A percentile compares a stretch with the other conserved stretches of the same genome.
Conservation (phyloP, 2,888 invertebrate species). For the Ennomos fuscantarius region DNA sequence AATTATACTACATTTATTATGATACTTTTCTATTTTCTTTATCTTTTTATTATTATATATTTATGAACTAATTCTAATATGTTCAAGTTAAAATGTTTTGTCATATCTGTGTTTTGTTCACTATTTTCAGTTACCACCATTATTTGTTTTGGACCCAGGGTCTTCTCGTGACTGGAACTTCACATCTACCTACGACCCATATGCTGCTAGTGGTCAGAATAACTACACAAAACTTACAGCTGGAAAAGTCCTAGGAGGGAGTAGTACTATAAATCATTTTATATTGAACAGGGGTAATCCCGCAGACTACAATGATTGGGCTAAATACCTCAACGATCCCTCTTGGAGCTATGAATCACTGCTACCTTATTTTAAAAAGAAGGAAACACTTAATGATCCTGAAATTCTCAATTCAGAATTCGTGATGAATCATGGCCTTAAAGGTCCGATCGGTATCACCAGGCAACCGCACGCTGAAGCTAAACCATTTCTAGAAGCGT, state of each 20-base stretch:
- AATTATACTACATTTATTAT: no score
- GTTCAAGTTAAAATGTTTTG: no score
- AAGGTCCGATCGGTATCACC: conserved; percentile 67
- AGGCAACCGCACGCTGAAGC: conserved; percentile 42
- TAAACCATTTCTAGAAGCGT: conserved; percentile 55
- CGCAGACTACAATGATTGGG: conserved; percentile 52
- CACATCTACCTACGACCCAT: conserved; percentile 43
- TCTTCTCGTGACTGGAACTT: conserved; percentile 49
- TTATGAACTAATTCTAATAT: no score
- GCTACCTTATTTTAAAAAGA: conserved; percentile 53
- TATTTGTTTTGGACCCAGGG: conserved; percentile 36
- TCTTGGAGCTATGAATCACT: conserved; percentile 50
- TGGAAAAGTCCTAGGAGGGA: conserved; percentile 57
- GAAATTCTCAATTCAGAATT: conserved; percentile 40
- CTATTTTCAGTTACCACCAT: conserved; percentile 46
- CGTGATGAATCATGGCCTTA: conserved; percentile 54
- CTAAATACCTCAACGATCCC: conserved; percentile 36
- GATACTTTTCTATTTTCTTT: no score
- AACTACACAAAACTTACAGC: conserved; percentile 41
- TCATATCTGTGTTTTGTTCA: neutral
- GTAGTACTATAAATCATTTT: conserved; percentile 48
- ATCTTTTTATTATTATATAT: no score
- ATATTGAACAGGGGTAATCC: conserved; percentile 45
- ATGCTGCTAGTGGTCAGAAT: conserved; percentile 33
- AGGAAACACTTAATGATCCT: conserved; percentile 47